A percentile compares a stretch with the other conserved stretches of the same genome.
Conservation (phyloP, 2,113 vertebrate genomes). For the Periophthalmodon schlosseri region DNA sequence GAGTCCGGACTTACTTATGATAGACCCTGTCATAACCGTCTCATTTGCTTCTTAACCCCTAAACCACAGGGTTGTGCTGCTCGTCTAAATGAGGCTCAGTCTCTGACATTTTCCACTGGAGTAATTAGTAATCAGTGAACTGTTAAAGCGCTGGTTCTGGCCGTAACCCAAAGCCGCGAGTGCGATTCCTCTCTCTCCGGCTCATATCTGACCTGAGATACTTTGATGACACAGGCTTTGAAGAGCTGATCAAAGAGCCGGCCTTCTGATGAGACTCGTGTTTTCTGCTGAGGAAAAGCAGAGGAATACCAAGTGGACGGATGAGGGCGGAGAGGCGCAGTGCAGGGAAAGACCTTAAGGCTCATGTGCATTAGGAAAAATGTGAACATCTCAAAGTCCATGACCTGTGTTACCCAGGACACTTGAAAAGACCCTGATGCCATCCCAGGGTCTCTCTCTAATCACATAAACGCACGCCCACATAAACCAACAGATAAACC, state of each 20-base stretch:
- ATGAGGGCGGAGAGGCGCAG: neutral
- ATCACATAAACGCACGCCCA: neutral
- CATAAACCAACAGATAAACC: neutral
- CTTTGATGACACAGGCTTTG: slow-evolving; percentile 74
- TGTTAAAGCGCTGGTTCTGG: slow-evolving; percentile 50
- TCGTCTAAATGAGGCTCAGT: slow-evolving; percentile 14
- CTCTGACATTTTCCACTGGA: slow-evolving; percentile 23
- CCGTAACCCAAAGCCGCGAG: slow-evolving; percentile 51
- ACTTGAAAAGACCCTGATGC: neutral
- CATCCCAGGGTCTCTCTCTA: neutral
- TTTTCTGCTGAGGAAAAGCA: slow-evolving; percentile 67
- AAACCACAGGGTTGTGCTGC: slow-evolving; percentile 4
- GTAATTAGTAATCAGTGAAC: slow-evolving; percentile 75
- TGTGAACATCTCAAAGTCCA: neutral
- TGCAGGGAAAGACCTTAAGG: slow-evolving; percentile 7
- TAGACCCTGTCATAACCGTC: slow-evolving; percentile 24
- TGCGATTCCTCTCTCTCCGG: slow-evolving; percentile 38
- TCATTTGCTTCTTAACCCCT: slow-evolving; percentile 19
- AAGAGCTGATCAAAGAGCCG: slow-evolving; percentile 73
- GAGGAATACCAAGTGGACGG: slow-evolving; percentile 62
- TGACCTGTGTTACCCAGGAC: neutral
- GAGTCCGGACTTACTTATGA: neutral
- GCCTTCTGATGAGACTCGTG: slow-evolving; percentile 69
- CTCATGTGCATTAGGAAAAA: neutral
- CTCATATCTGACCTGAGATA: slow-evolving; percentile 70